Percentiles rank a stretch among this genome's conserved stretches.
These are phyloP conservation scores for Cacoxenus indagator DNA, from an alignment of 2,888 invertebrate genomes.

Conservation along the genomic window DNA sequence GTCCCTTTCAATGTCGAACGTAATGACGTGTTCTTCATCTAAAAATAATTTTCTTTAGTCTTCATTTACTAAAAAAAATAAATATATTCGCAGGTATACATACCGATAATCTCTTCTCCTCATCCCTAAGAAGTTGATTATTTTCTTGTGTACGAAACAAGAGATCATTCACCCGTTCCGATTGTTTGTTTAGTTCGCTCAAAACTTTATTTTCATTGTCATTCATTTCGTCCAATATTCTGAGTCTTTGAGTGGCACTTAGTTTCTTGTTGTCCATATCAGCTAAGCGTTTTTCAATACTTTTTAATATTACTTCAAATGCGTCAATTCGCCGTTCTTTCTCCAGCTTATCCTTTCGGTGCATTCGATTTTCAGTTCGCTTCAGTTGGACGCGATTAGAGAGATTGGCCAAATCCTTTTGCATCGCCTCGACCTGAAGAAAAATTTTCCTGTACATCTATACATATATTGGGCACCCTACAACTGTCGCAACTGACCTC, in stretches of 20 bases:
- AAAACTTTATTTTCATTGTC: slow-evolving; percentile 60
- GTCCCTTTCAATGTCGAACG: slow-evolving; percentile 47
- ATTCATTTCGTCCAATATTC: slow-evolving; percentile 67
- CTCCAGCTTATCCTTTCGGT: slow-evolving; percentile 45
- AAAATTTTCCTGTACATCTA: no score
- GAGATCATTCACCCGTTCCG: slow-evolving; percentile 58
- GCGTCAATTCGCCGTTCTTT: slow-evolving; percentile 48
- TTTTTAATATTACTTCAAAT: slow-evolving; percentile 40
- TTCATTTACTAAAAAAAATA: not conserved
- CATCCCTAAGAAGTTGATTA: slow-evolving; percentile 54
- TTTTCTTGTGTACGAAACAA: slow-evolving; percentile 66
- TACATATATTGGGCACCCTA: no score
- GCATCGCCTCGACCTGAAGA: slow-evolving; percentile 54
- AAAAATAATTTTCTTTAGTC: not conserved
- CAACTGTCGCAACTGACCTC: slow-evolving; percentile 67
- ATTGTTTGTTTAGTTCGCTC: slow-evolving; percentile 57
- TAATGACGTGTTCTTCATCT: slow-evolving; percentile 57
- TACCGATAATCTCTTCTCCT: slow-evolving; percentile 50
- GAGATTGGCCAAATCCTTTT: slow-evolving; percentile 65
- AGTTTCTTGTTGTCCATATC: slow-evolving; percentile 58
- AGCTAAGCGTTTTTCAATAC: slow-evolving; percentile 50
- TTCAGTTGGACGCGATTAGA: slow-evolving; percentile 60
- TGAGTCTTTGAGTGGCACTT: slow-evolving; percentile 65
- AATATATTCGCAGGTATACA: not conserved
- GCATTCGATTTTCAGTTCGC: slow-evolving; percentile 63